Percentiles rank a stretch among this genome's conserved stretches.
phyloP scores from a whole-genome alignment of 37 sponge, comb jelly and placozoan genomes.

The Lycopodina hypogea region DNA sequence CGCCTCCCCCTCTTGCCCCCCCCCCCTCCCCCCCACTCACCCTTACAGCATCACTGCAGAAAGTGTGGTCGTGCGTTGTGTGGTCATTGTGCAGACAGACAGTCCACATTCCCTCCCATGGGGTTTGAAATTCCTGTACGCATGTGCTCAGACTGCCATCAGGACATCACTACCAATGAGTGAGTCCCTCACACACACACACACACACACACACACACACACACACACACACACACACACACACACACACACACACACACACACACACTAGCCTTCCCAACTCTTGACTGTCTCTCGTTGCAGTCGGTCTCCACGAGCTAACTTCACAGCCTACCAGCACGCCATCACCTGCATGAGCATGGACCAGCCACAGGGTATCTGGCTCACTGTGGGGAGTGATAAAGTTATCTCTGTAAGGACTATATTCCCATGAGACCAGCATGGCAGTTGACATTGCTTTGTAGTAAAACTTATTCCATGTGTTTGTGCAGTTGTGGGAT shows the following conservation, averaged over 20 bases:
- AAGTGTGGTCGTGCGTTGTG: conserved; percentile 96
- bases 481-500: conserved; percentile 21
- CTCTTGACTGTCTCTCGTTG: not conserved
- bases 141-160: conserved; percentile 89
- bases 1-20: not conserved
- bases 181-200: conserved; percentile 52
- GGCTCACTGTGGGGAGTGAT: conserved; percentile 56
- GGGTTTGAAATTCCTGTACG: conserved; percentile 96
- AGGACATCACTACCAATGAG: conserved; percentile 84
- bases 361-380: conserved; percentile 37
- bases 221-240: not conserved
- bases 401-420: conserved; percentile 50
- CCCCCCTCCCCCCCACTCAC: not conserved
- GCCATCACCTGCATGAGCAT: conserved; percentile 25
- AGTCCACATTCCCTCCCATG: conserved; percentile 84
- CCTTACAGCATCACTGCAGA: conserved; percentile 94
- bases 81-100: conserved; percentile 63
- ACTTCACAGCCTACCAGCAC: conserved; percentile 31
- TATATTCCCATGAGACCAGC: not conserved
- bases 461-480: not conserved
- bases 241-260: not conserved
- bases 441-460: not conserved
- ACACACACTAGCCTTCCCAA: no score
- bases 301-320: conserved; percentile 70
- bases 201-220: not conserved